phyloP scores from a whole-genome alignment of 2,888 invertebrate genomes.

The Polymixis flavicincta region DNA sequence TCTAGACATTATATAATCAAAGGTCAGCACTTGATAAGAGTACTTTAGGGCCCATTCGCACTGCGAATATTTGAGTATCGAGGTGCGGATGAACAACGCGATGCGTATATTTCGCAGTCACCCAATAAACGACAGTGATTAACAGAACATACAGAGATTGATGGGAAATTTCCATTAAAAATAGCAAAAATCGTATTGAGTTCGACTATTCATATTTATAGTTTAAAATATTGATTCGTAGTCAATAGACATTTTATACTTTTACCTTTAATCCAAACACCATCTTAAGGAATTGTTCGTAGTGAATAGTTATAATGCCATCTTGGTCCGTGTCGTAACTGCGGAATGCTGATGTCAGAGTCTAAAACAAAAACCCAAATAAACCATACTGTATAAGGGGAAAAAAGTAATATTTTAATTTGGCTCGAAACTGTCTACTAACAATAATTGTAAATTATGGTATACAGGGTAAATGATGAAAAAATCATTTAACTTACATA shows the following conservation, averaged over 20 bases:
- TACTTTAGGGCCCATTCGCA: slow-evolving; percentile 7
- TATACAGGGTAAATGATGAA: neutral
- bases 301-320: slow-evolving; percentile 98
- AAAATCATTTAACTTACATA: slow-evolving; percentile 93
- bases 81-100: neutral
- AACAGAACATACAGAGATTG: slow-evolving; percentile 26
- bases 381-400: neutral
- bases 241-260: slow-evolving; percentile 47
- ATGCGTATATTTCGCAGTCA: slow-evolving; percentile 42
- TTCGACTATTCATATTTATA: slow-evolving; percentile 24
- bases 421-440: neutral
- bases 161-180: neutral
- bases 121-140: slow-evolving; percentile 12
- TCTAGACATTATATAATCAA: no score
- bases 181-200: slow-evolving; percentile 4
- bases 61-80: neutral
- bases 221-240: slow-evolving; percentile 17
- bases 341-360: slow-evolving; percentile 96
- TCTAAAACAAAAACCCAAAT: slow-evolving; percentile 91
- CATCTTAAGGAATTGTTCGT: slow-evolving; percentile 98
- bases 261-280: slow-evolving; percentile 95
- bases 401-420: neutral
- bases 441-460: neutral
- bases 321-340: slow-evolving; percentile 97
- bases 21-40: neutral